Conservation (phyloP, 64 coral and sea anemone genomes). For the Orbicella faveolata region DNA sequence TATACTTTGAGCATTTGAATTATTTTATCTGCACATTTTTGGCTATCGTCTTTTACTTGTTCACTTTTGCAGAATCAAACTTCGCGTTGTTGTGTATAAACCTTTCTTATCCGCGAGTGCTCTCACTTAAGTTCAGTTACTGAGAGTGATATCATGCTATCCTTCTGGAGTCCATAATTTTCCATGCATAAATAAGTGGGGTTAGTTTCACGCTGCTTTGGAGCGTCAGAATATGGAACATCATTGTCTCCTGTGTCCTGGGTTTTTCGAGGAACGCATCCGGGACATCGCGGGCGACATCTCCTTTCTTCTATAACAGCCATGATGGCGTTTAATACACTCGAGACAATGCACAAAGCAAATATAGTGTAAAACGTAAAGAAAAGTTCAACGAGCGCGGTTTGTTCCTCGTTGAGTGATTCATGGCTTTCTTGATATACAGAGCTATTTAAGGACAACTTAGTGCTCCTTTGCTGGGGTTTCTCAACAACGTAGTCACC, state of each 20-base stretch:
- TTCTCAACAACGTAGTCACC: constrained; percentile 38
- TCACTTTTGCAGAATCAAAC: too few species aligned
- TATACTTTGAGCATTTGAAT: too few species aligned
- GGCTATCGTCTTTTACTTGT: too few species aligned
- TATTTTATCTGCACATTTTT: too few species aligned
- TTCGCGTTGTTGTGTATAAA: too few species aligned
- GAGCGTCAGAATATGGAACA: too few species aligned
- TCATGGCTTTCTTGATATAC: not conserved
- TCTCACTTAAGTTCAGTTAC: not conserved
- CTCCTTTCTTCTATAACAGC: constrained; percentile 23
- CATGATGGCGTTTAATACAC: constrained; percentile 58
- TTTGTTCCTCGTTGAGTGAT: not conserved
- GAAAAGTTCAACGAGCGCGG: not conserved
- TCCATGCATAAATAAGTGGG: not conserved
- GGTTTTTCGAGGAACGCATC: constrained; percentile 14
- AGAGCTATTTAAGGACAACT: not conserved
- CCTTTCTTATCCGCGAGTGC: too few species aligned
- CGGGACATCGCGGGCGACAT: not conserved
- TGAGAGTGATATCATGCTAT: not conserved
- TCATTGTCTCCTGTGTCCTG: not conserved
- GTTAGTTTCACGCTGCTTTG: not conserved
- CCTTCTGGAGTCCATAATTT: not conserved
- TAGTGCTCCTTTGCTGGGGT: not conserved
- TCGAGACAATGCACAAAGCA: constrained; percentile 39
- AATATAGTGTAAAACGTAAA: not conserved